Conservation (phyloP, 2,113 vertebrate species). For the Semicossyphus pulcher region DNA sequence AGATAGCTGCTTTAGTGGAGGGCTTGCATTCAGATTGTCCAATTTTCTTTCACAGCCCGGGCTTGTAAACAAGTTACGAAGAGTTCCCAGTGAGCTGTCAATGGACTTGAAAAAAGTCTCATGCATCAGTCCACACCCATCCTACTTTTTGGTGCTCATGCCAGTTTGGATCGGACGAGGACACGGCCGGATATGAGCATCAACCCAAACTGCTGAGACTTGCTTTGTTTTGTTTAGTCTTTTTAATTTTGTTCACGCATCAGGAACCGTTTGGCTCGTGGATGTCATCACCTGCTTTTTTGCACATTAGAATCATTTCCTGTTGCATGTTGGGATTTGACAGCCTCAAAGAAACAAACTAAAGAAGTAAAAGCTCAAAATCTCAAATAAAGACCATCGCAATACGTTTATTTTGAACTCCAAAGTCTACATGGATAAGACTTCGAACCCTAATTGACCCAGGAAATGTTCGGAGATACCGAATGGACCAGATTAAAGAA, state of each 20-base stretch:
- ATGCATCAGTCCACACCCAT: neutral
- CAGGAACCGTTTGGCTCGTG: neutral
- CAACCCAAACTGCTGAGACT: constrained; percentile 1
- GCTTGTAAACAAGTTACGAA: neutral
- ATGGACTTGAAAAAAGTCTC: neutral
- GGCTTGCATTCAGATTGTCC: neutral
- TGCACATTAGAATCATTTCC: neutral
- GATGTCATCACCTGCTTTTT: neutral
- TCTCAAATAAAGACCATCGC: neutral
- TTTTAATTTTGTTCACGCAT: neutral
- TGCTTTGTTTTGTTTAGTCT: neutral
- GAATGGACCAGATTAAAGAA: no score
- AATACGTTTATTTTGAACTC: neutral
- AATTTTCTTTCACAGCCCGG: neutral
- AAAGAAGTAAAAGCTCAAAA: neutral
- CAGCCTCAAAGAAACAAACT: neutral
- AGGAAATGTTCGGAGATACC: no score
- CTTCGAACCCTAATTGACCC: no score
- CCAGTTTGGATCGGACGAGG: neutral
- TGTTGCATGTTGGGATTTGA: neutral
- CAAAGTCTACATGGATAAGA: no score
- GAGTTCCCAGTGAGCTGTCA: neutral
- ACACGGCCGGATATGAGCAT: neutral
- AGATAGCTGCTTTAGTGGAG: neutral
- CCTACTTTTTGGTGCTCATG: neutral